Percentiles rank a stretch among this genome's conserved stretches.
These are phyloP conservation scores for Tromatobia lineatoria DNA, from an alignment of 2,888 invertebrate species.

Conservation along the genomic window DNA sequence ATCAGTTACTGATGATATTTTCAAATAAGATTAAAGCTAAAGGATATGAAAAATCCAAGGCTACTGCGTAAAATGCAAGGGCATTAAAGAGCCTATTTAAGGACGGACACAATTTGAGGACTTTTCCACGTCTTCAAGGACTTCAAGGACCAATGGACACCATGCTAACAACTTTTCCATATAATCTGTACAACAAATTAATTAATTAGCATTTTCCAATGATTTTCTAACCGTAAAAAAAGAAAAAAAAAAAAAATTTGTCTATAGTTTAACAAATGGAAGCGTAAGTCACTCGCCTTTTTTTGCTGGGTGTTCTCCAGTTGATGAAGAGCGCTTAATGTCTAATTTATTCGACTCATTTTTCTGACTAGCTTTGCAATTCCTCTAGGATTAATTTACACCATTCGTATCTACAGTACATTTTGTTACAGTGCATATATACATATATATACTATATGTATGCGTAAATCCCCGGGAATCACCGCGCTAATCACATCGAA, in stretches of 20 bases:
- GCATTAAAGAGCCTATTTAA: no score
- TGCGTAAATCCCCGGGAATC: not conserved
- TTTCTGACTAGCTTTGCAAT: not conserved
- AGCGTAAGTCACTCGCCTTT: not conserved
- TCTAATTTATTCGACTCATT: not conserved
- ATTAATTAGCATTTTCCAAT: no score
- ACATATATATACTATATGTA: conserved; percentile 3
- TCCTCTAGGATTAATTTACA: conserved; percentile 5
- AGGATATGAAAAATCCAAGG: no score
- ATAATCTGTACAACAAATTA: no score
- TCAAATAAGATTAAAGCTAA: no score
- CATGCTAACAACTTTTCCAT: no score
- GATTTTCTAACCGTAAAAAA: not conserved
- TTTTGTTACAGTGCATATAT: conserved; percentile 25
- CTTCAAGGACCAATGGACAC: no score
- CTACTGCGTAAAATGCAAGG: no score
- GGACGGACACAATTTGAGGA: no score
- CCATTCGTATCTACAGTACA: conserved; percentile 9
- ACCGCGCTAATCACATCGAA: conserved; percentile 30
- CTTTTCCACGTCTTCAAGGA: no score
- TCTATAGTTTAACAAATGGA: not conserved
- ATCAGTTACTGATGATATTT: no score
- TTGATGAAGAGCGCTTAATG: not conserved
- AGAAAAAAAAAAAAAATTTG: not conserved
- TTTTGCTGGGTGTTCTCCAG: not conserved